Percentiles rank a stretch among this genome's conserved stretches.
phyloP scores from a whole-genome alignment of 2,888 invertebrate species.

The Chalcis sispes region DNA sequence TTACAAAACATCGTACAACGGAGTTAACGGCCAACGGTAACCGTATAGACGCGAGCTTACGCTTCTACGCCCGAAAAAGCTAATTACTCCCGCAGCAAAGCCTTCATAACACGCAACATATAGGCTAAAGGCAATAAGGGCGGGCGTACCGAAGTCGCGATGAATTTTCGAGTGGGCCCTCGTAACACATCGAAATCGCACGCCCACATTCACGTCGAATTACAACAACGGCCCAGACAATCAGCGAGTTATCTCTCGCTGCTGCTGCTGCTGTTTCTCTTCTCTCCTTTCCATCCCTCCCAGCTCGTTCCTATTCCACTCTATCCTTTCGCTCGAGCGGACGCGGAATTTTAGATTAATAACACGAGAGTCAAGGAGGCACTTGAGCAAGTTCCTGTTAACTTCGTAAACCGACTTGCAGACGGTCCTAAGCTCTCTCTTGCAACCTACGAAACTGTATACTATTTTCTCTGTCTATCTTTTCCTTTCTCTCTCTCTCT shows the following conservation, averaged over 20 bases:
- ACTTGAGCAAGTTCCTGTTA: conserved; percentile 41
- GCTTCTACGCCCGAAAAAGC: too few species aligned
- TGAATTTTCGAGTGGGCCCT: conserved; percentile 38
- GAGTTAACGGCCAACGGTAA: too few species aligned
- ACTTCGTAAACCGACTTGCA: conserved; percentile 47
- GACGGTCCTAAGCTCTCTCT: conserved; percentile 9
- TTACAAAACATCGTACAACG: too few species aligned
- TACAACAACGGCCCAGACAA: conserved; percentile 36
- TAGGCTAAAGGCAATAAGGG: neutral
- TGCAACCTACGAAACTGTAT: conserved; percentile 8
- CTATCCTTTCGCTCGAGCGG: neutral
- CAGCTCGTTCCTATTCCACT: too few species aligned
- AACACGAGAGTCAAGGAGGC: conserved; percentile 40
- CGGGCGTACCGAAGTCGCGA: neutral
- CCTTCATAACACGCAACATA: too few species aligned
- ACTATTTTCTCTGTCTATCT: conserved; percentile 4
- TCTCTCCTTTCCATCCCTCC: neutral
- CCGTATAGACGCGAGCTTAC: too few species aligned
- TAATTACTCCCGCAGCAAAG: neutral
- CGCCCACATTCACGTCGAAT: conserved; percentile 13
- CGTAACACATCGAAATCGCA: conserved; percentile 19
- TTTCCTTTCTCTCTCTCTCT: too few species aligned
- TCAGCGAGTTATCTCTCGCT: conserved; percentile 25
- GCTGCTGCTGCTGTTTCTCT: neutral
- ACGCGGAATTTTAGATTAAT: conserved; percentile 46